A percentile compares a stretch with the other conserved stretches of the same genome.
Evolutionary conservation across 1,140 invertebrate species (phyloP).

Genomic region (Lordiphosa mommai): DNA sequence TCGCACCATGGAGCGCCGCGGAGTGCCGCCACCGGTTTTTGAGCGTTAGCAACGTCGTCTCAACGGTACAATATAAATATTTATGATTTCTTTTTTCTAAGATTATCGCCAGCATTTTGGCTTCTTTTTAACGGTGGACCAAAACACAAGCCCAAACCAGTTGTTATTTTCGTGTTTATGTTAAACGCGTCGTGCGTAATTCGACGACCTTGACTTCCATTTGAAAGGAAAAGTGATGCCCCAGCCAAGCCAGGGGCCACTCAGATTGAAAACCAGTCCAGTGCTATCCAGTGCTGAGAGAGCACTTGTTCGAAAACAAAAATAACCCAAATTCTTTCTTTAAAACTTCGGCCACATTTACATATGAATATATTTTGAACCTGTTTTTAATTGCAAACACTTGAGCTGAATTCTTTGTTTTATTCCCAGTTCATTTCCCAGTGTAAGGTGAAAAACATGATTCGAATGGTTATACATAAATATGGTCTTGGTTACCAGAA

Average conservation of each 20-base stretch:
- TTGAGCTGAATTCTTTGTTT: neutral
- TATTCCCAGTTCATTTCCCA: neutral
- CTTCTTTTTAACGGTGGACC: neutral
- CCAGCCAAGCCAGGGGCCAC: conserved; percentile 2
- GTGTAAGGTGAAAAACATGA: neutral
- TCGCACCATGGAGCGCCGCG: conserved; percentile 10
- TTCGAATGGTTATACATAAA: neutral
- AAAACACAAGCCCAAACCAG: conserved; percentile 11
- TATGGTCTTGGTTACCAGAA: conserved; percentile 22
- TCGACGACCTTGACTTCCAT: conserved; percentile 65
- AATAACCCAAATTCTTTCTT: too few relatives aligned
- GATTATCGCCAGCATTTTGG: conserved; percentile 8
- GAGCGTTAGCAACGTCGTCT: conserved; percentile 22
- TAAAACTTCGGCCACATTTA: too few relatives aligned
- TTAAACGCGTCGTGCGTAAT: conserved; percentile 9
- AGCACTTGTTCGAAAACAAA: neutral
- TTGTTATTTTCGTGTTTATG: conserved; percentile 22
- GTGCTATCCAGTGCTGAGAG: neutral
- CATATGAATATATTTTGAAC: too few relatives aligned
- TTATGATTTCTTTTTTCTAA: conserved; percentile 56
- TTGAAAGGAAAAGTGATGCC: conserved; percentile 64
- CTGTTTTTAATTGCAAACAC: neutral
- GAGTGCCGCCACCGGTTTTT: conserved; percentile 32
- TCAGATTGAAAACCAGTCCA: conserved; percentile 48
- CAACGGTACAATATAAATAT: conserved; percentile 52